These are phyloP conservation scores for Drosophila sulfurigaster DNA, from an alignment of 1,140 invertebrate species.

Conservation along the genomic window DNA sequence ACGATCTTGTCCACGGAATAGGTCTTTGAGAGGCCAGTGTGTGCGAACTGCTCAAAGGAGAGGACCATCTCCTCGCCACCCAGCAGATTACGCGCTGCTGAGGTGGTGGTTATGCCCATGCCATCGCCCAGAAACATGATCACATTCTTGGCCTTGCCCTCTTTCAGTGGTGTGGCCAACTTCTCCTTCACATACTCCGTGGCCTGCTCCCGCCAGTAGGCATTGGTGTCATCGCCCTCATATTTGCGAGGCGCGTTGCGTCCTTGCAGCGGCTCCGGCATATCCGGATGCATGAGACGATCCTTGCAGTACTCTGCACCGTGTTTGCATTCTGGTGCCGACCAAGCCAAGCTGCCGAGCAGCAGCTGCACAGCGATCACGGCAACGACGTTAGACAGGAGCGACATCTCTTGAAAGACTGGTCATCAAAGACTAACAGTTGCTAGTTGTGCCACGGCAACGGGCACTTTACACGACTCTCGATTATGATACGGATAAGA, in stretches of 20 bases:
- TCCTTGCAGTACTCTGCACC: conserved; percentile 59
- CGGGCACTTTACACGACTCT: conserved; percentile 29
- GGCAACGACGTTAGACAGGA: conserved; percentile 45
- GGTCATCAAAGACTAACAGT: conserved; percentile 1
- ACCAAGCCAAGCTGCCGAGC: conserved; percentile 10
- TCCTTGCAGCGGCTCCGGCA: conserved; percentile 31
- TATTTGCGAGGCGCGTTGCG: conserved; percentile 8
- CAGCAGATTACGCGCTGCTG: conserved; percentile 88
- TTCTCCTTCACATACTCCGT: conserved; percentile 62
- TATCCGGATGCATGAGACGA: conserved; percentile 69
- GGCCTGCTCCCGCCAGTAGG: conserved; percentile 77
- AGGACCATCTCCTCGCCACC: conserved; percentile 89
- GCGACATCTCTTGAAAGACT: conserved; percentile 67
- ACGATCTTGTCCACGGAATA: conserved; percentile 93
- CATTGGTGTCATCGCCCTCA: conserved; percentile 69
- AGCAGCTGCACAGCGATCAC: conserved; percentile 46
- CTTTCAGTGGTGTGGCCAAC: conserved; percentile 72
- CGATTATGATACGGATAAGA: conserved; percentile 68
- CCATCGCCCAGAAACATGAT: conserved; percentile 93
- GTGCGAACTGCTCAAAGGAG: conserved; percentile 91
- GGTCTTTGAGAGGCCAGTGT: conserved; percentile 91
- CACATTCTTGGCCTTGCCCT: conserved; percentile 88
- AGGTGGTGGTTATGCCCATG: conserved; percentile 91
- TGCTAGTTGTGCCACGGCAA: not conserved
- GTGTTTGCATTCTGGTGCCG: conserved; percentile 64